These are phyloP conservation scores for Philotrypesis tridentata DNA, from an alignment of 1,140 invertebrate species.

Conservation along the genomic window DNA sequence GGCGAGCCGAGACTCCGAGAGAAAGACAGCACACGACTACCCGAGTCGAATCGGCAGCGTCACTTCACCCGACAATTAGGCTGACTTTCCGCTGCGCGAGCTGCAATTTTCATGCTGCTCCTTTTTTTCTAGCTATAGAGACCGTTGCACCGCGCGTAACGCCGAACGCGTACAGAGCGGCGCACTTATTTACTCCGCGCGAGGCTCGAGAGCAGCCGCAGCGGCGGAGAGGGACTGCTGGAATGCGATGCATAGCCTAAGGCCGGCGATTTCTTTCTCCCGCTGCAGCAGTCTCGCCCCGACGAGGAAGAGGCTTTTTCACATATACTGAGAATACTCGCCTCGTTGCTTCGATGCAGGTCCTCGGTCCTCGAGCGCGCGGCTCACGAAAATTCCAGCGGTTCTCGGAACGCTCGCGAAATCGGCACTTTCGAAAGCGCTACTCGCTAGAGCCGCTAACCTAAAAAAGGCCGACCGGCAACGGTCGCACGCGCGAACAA, in stretches of 20 bases:
- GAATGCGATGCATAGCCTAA: slow-evolving; percentile 12
- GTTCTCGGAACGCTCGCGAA: neutral
- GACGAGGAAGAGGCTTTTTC: neutral
- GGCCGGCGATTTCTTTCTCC: neutral
- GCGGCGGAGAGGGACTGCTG: neutral
- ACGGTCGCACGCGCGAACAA: neutral
- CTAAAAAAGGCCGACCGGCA: neutral
- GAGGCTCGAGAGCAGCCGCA: too few relatives aligned
- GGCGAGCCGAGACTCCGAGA: neutral
- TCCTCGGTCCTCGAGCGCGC: neutral
- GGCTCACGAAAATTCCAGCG: too few relatives aligned
- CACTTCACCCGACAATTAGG: slow-evolving; percentile 16
- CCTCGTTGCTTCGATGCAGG: too few relatives aligned
- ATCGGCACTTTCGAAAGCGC: neutral
- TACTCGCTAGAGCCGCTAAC: neutral
- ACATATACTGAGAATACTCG: neutral
- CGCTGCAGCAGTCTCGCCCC: too few relatives aligned
- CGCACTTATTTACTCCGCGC: neutral
- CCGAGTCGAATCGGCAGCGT: slow-evolving; percentile 8
- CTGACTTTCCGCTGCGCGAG: neutral
- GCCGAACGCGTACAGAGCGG: too few relatives aligned
- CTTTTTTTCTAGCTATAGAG: neutral
- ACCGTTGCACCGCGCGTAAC: too few relatives aligned
- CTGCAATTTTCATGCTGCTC: slow-evolving; percentile 10
- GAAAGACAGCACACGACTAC: neutral